Percentiles rank a stretch among this genome's conserved stretches.
Evolutionary conservation across 2,888 invertebrate species (phyloP).

Genomic region (Idaea straminata): DNA sequence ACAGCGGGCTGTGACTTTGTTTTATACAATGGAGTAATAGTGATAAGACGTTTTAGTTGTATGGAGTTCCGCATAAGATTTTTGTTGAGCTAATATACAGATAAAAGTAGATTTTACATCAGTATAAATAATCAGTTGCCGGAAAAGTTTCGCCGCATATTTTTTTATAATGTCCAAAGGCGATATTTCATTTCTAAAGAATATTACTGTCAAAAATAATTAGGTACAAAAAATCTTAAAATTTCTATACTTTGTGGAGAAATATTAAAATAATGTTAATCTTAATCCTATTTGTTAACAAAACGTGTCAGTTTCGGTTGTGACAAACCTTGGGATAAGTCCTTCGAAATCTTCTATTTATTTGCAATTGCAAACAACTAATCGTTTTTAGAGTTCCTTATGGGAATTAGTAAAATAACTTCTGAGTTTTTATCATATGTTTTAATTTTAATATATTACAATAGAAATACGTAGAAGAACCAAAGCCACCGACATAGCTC

Average conservation of each 20-base stretch:
- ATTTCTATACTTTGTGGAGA: background rate
- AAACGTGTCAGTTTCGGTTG: constrained; percentile 37
- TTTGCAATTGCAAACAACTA: constrained; percentile 47
- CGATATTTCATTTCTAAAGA: background rate
- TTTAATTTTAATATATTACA: too few relatives aligned
- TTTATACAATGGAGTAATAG: too few relatives aligned
- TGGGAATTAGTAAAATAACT: background rate
- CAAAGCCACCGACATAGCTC: too few relatives aligned
- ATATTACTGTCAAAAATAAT: background rate
- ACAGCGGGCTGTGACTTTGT: too few relatives aligned
- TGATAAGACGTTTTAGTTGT: too few relatives aligned
- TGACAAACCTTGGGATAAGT: constrained; percentile 38
- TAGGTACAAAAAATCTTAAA: background rate
- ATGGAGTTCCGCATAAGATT: too few relatives aligned
- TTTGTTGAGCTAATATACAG: too few relatives aligned
- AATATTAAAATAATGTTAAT: constrained; percentile 11
- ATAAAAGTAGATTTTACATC: too few relatives aligned
- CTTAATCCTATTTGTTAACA: constrained; percentile 46
- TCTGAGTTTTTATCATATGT: background rate
- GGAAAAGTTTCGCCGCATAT: too few relatives aligned
- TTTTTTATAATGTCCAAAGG: too few relatives aligned
- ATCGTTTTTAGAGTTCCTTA: constrained; percentile 30
- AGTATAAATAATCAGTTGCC: too few relatives aligned
- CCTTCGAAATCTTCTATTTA: constrained; percentile 36
- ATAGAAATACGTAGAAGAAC: too few relatives aligned